These are phyloP conservation scores for Lepisosteus oculatus DNA, from an alignment of 2,113 vertebrate genomes.

Conservation along the genomic window DNA sequence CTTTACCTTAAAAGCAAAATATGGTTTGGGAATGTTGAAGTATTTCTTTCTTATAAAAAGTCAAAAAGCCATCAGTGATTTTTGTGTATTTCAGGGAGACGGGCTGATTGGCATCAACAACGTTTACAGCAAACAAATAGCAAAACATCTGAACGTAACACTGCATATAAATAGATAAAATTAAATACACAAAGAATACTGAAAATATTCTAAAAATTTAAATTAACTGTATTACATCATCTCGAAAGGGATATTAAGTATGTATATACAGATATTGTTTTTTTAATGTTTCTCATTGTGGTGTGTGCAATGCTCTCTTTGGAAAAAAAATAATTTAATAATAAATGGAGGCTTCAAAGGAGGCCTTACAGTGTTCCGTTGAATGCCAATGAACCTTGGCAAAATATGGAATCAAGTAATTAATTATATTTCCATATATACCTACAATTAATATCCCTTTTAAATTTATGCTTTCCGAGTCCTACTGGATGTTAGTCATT, in stretches of 20 bases:
- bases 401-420: constrained; percentile 61
- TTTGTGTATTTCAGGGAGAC: constrained; percentile 26
- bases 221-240: constrained; percentile 62
- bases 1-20: constrained; percentile 23
- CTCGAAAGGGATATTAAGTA: constrained; percentile 56
- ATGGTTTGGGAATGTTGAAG: constrained; percentile 64
- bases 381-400: constrained; percentile 28
- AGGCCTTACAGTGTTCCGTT: constrained; percentile 31
- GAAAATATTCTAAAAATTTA: constrained; percentile 70
- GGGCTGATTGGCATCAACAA: constrained; percentile 32
- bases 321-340: constrained; percentile 63
- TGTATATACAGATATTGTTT: constrained; percentile 54
- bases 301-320: constrained; percentile 50
- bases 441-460: constrained; percentile 65
- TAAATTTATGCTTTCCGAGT: constrained; percentile 49
- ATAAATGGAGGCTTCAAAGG: constrained; percentile 39
- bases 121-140: constrained; percentile 47
- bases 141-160: constrained; percentile 57
- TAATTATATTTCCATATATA: constrained; percentile 58
- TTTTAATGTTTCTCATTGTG: constrained; percentile 36
- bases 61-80: constrained; percentile 38
- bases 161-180: constrained; percentile 74
- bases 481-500: constrained; percentile 36
- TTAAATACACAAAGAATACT: constrained; percentile 75
- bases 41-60: constrained; percentile 31